These are phyloP conservation scores for Pristiophorus japonicus DNA, from an alignment of 2,113 vertebrate species.

Conservation along the genomic window DNA sequence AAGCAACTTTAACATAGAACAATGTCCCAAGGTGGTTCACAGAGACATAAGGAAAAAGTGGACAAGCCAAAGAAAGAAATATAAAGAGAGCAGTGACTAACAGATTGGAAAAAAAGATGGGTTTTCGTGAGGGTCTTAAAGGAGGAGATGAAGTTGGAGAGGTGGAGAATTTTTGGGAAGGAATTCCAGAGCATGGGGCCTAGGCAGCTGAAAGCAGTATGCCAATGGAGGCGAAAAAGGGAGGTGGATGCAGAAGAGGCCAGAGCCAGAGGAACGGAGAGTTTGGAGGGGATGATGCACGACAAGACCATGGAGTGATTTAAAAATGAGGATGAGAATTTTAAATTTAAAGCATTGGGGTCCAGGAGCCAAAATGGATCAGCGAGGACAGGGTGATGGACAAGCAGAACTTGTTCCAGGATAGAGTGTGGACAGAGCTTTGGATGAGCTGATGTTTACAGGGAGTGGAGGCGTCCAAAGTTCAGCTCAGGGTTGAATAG, in stretches of 20 bases:
- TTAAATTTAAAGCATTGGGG: no score
- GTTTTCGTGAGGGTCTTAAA: background rate
- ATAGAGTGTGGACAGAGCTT: no score
- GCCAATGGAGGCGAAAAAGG: no score
- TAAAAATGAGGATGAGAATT: no score
- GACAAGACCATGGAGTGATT: background rate
- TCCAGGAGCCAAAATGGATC: no score
- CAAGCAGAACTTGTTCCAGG: no score
- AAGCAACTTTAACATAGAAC: background rate
- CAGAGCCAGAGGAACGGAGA: background rate
- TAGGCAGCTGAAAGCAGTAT: background rate
- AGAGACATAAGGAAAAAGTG: background rate
- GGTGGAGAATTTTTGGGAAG: background rate
- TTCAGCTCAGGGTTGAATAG: no score
- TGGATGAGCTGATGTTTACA: no score
- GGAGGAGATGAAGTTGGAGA: background rate
- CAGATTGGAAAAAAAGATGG: background rate
- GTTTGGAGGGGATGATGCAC: background rate
- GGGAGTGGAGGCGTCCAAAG: no score
- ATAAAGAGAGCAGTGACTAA: background rate
- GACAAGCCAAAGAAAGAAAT: no score
- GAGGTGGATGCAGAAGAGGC: no score
- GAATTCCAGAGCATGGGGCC: background rate
- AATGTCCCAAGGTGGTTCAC: background rate
- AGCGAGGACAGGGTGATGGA: no score